phyloP scores from a whole-genome alignment of 2,888 invertebrate species.

The Leucophenga maculata region DNA sequence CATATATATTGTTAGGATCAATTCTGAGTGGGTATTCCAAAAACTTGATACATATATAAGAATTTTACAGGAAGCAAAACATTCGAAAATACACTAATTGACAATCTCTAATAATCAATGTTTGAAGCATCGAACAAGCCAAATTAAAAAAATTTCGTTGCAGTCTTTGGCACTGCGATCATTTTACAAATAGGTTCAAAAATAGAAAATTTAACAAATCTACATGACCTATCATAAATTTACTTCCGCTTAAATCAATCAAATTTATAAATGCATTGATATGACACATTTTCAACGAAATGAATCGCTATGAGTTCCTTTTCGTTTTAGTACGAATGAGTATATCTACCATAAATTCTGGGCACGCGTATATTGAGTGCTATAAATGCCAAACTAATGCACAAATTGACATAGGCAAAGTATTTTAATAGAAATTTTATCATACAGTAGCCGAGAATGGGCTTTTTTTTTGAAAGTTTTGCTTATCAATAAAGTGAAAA shows the following conservation, averaged over 20 bases:
- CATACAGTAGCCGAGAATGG: too few relatives aligned
- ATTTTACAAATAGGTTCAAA: neutral
- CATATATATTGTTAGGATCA: too few relatives aligned
- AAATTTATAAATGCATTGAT: neutral
- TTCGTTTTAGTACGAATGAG: slow-evolving; percentile 10
- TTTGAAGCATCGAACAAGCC: too few relatives aligned
- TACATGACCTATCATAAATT: neutral
- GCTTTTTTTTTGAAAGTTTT: too few relatives aligned
- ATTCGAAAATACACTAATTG: too few relatives aligned
- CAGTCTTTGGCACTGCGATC: too few relatives aligned
- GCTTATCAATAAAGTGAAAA: neutral
- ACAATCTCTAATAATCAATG: too few relatives aligned
- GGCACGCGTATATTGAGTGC: slow-evolving; percentile 30
- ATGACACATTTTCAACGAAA: neutral
- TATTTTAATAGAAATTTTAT: neutral
- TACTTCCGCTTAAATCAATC: neutral
- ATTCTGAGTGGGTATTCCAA: too few relatives aligned
- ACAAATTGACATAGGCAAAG: slow-evolving; percentile 20
- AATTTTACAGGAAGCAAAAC: too few relatives aligned
- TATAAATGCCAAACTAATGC: slow-evolving; percentile 42
- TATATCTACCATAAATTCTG: neutral
- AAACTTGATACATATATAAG: too few relatives aligned
- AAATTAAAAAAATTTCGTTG: too few relatives aligned
- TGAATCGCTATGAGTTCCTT: slow-evolving; percentile 36
- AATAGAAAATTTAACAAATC: too few relatives aligned